Conservation (phyloP, 2,888 invertebrate genomes). For the Napeogenes sylphis region DNA sequence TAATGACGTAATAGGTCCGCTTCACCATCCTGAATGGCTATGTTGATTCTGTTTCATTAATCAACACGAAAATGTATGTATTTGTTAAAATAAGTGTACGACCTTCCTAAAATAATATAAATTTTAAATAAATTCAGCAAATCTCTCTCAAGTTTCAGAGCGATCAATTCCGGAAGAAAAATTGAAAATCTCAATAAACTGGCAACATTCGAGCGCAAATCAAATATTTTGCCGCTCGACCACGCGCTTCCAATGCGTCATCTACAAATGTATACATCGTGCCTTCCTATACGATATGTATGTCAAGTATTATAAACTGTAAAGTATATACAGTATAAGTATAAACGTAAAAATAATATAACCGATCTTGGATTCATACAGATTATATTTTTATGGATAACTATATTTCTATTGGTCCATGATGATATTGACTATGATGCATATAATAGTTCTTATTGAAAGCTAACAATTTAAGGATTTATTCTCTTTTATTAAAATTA, state of each 20-base stretch:
- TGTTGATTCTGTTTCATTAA: too few relatives aligned
- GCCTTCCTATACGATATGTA: constrained; percentile 4
- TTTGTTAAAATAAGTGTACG: not conserved
- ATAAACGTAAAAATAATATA: not conserved
- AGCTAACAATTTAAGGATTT: too few relatives aligned
- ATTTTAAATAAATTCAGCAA: not conserved
- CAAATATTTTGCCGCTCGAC: constrained; percentile 24
- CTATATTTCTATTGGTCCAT: not conserved
- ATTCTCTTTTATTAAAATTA: too few relatives aligned
- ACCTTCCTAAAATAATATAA: too few relatives aligned
- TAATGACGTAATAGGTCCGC: constrained; percentile 7
- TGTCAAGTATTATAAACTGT: constrained; percentile 14
- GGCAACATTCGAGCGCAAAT: constrained; percentile 23
- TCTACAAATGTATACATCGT: constrained; percentile 14
- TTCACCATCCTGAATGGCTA: too few relatives aligned
- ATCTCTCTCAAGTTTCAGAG: not conserved
- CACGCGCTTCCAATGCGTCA: constrained; percentile 20
- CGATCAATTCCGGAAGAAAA: constrained; percentile 12
- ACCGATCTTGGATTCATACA: constrained; percentile 2
- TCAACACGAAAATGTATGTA: too few relatives aligned
- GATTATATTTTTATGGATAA: not conserved
- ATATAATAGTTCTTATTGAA: too few relatives aligned
- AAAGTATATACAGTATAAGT: not conserved
- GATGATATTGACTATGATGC: not conserved
- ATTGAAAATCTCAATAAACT: constrained; percentile 24